These are phyloP conservation scores for Enteromius afrohamiltoni DNA, from an alignment of 2,797 vertebrate genomes.

Conservation along the genomic window DNA sequence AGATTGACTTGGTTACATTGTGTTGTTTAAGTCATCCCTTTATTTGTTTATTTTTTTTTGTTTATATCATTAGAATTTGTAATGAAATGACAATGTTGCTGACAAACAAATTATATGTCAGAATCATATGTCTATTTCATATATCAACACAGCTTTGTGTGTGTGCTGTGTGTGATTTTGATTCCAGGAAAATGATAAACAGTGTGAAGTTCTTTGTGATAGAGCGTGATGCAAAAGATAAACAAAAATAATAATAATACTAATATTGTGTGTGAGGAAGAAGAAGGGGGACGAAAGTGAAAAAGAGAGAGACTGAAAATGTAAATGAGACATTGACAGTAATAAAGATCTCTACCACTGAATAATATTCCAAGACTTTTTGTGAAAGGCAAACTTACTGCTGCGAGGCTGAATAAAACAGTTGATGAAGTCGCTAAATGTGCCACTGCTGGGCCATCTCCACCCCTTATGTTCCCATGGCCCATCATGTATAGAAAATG, in stretches of 20 bases:
- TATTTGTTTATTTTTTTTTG: too few relatives aligned
- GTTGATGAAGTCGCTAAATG: constrained; percentile 33
- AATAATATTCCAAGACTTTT: constrained; percentile 48
- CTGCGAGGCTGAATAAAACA: constrained; percentile 58
- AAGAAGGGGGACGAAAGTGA: constrained; percentile 12
- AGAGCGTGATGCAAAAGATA: constrained; percentile 47
- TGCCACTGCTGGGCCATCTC: constrained; percentile 22
- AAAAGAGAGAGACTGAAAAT: constrained; percentile 1
- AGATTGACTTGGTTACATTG: too few relatives aligned
- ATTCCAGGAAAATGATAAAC: constrained; percentile 51
- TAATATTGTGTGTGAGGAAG: constrained; percentile 28
- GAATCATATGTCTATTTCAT: background rate
- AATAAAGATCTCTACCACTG: constrained; percentile 44
- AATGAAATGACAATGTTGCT: background rate
- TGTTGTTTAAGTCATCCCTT: too few relatives aligned
- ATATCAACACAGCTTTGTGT: background rate
- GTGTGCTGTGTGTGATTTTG: constrained; percentile 31
- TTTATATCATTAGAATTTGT: background rate
- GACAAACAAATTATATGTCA: too few relatives aligned
- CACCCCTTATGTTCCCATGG: constrained; percentile 7
- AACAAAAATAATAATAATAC: constrained; percentile 44
- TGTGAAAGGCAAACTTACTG: constrained; percentile 27
- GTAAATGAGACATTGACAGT: constrained; percentile 53
- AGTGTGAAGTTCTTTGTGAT: constrained; percentile 29
- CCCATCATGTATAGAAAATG: constrained; percentile 33